Conservation (phyloP, 2,113 vertebrate genomes). For the Pelobates fuscus region DNA sequence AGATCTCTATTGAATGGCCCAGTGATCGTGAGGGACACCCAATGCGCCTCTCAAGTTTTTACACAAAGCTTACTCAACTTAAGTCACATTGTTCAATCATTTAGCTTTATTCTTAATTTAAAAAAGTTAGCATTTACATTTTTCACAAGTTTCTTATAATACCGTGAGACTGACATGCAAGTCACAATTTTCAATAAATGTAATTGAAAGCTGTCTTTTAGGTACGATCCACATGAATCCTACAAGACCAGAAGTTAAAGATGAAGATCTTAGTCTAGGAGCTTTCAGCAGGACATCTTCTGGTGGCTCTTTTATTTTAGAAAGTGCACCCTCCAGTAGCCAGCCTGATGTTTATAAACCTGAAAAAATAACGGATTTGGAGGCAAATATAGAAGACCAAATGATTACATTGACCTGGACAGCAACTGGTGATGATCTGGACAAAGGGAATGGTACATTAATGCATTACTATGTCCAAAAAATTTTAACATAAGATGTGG, state of each 20-base stretch:
- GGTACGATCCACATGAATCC: slow-evolving; percentile 63
- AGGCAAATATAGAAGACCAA: slow-evolving; percentile 53
- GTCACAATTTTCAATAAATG: too few relatives aligned
- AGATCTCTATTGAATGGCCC: too few relatives aligned
- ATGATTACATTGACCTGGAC: slow-evolving; percentile 67
- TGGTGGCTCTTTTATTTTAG: slow-evolving; percentile 60
- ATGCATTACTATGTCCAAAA: too few relatives aligned
- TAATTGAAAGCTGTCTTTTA: slow-evolving; percentile 43
- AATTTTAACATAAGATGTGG: too few relatives aligned
- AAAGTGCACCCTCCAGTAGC: not conserved
- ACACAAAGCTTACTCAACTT: too few relatives aligned
- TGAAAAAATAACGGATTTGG: slow-evolving; percentile 65
- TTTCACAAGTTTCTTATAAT: too few relatives aligned
- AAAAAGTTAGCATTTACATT: too few relatives aligned
- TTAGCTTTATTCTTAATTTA: too few relatives aligned
- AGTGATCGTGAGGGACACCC: too few relatives aligned
- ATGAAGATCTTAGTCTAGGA: slow-evolving; percentile 51
- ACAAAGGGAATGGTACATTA: slow-evolving; percentile 63
- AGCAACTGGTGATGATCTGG: slow-evolving; percentile 65
- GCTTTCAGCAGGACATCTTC: slow-evolving; percentile 63
- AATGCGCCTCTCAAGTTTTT: too few relatives aligned
- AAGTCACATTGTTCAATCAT: too few relatives aligned
- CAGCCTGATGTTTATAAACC: slow-evolving; percentile 52
- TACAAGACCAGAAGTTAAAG: slow-evolving; percentile 55
- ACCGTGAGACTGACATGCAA: too few relatives aligned